These are phyloP conservation scores for Pollenia amentaria DNA, from an alignment of 2,888 invertebrate species.

Conservation along the genomic window DNA sequence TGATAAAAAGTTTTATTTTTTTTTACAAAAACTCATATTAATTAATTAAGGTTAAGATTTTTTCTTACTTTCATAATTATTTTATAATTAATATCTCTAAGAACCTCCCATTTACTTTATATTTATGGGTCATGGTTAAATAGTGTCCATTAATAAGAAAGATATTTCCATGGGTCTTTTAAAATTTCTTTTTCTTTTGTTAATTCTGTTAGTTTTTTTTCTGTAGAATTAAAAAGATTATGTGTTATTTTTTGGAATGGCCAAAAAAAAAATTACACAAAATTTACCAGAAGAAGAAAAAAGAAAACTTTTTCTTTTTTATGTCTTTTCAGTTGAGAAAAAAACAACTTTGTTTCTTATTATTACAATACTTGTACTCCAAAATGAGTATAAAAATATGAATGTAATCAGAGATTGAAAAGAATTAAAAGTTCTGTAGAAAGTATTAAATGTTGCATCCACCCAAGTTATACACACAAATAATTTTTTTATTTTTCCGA, in stretches of 20 bases:
- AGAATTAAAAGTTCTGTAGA: conserved; percentile 1
- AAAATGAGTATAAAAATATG: conserved; percentile 18
- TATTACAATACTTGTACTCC: background rate
- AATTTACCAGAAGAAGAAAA: conserved; percentile 8
- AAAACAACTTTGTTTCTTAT: conserved; percentile 39
- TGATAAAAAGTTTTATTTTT: too few species aligned
- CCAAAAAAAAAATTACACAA: conserved; percentile 34
- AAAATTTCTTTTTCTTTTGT: conserved; percentile 35
- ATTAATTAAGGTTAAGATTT: background rate
- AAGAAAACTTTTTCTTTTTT: conserved; percentile 62
- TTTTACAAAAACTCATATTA: background rate
- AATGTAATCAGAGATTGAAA: conserved; percentile 19
- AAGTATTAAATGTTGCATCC: background rate
- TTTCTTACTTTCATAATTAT: conserved; percentile 14
- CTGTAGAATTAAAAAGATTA: conserved; percentile 22
- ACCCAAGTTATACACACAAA: too few species aligned
- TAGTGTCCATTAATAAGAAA: conserved; percentile 13
- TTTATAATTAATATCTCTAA: conserved; percentile 37
- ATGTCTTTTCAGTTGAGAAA: conserved; percentile 45
- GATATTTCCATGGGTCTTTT: background rate
- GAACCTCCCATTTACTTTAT: conserved; percentile 7
- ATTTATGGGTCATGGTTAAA: conserved; percentile 52
- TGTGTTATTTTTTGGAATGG: conserved; percentile 16
- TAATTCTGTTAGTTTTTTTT: conserved; percentile 12
- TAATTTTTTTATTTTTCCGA: too few species aligned